These are phyloP conservation scores for Corydoras maculifer DNA, from an alignment of 2,113 vertebrate species.

Conservation along the genomic window DNA sequence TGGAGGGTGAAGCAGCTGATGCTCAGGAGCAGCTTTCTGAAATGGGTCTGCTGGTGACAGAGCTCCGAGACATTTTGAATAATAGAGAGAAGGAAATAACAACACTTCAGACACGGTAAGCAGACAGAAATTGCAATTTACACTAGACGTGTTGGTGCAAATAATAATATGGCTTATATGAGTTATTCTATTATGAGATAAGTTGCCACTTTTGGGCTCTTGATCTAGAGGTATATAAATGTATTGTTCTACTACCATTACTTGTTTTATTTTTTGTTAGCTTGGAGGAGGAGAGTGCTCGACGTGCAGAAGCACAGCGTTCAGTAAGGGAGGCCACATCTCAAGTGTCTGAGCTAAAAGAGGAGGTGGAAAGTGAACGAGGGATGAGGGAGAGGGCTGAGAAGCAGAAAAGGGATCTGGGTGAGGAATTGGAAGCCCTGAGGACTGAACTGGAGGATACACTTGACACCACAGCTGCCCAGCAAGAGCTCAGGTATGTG, in stretches of 20 bases:
- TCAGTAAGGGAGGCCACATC: slow-evolving; percentile 76
- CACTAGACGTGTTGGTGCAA: too few relatives aligned
- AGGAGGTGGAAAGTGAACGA: slow-evolving; percentile 82
- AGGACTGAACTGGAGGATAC: slow-evolving; percentile 85
- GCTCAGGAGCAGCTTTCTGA: slow-evolving; percentile 83
- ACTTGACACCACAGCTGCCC: slow-evolving; percentile 80
- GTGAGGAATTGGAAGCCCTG: slow-evolving; percentile 84
- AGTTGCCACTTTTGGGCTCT: too few relatives aligned
- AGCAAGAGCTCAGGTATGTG: slow-evolving; percentile 80
- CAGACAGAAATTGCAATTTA: not conserved
- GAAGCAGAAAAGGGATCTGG: slow-evolving; percentile 81
- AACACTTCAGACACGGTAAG: slow-evolving; percentile 70
- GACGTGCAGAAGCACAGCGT: slow-evolving; percentile 71
- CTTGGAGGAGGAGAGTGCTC: slow-evolving; percentile 74
- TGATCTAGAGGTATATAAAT: too few relatives aligned
- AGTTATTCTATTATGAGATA: too few relatives aligned
- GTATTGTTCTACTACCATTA: not conserved
- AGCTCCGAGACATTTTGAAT: slow-evolving; percentile 71
- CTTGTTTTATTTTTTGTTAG: slow-evolving; percentile 48
- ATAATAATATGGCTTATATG: too few relatives aligned
- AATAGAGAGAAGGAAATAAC: slow-evolving; percentile 86
- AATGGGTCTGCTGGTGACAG: slow-evolving; percentile 67
- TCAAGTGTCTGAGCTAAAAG: slow-evolving; percentile 79
- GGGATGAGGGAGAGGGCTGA: slow-evolving; percentile 77
- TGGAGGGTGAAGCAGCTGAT: slow-evolving; percentile 78